These are phyloP conservation scores for Megalops cyprinoides DNA, from an alignment of 2,797 vertebrate genomes.

Conservation along the genomic window DNA sequence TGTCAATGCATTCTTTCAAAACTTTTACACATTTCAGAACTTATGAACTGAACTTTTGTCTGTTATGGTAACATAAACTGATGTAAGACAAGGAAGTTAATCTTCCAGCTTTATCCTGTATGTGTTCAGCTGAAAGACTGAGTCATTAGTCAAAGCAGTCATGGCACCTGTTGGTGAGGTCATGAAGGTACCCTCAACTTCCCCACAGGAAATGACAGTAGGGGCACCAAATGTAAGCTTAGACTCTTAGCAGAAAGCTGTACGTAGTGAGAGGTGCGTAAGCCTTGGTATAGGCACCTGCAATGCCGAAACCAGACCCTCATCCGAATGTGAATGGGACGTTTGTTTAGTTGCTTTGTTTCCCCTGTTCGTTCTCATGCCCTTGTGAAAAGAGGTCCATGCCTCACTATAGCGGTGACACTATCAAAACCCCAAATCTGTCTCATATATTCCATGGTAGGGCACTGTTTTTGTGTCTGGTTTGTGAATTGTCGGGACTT, in stretches of 20 bases:
- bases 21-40: not conserved
- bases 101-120: not conserved
- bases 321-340: constrained; percentile 47
- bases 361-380: constrained; percentile 32
- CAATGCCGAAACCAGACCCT: constrained; percentile 52
- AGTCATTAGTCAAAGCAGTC: constrained; percentile 26
- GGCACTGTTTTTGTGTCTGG: not conserved
- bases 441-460: constrained; percentile 14
- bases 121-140: constrained; percentile 11
- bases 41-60: not conserved
- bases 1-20: not conserved
- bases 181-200: constrained; percentile 33
- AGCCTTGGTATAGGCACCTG: constrained; percentile 54
- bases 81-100: not conserved
- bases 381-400: constrained; percentile 29
- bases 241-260: constrained; percentile 42
- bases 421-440: constrained; percentile 34
- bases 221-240: constrained; percentile 34
- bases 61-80: not conserved
- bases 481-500: not conserved
- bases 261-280: constrained; percentile 36
- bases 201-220: constrained; percentile 31
- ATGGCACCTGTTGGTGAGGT: constrained; percentile 36
- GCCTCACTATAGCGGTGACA: constrained; percentile 20
- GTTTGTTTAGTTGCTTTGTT: constrained; percentile 49